phyloP scores from a whole-genome alignment of 1,140 invertebrate species.

The Glossosoma conforme region DNA sequence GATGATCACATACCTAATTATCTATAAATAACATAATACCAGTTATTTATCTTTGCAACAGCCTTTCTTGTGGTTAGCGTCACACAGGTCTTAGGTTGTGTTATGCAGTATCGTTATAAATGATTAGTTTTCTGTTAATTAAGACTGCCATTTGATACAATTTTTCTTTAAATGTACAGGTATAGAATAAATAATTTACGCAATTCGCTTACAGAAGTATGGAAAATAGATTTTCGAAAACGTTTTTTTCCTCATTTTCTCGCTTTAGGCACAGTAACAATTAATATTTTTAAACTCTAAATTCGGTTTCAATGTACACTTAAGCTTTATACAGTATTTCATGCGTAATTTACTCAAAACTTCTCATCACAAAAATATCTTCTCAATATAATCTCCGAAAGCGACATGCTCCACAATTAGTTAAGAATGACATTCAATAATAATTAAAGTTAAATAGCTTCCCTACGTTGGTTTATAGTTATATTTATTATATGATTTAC shows the following conservation, averaged over 20 bases:
- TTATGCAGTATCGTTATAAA: too few relatives aligned
- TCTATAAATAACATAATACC: too few relatives aligned
- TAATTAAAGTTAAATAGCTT: too few relatives aligned
- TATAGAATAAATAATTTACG: too few relatives aligned
- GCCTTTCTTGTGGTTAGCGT: too few relatives aligned
- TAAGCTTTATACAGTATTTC: conserved; percentile 30
- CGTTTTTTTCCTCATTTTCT: conserved; percentile 13
- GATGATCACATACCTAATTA: too few relatives aligned
- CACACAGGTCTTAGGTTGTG: too few relatives aligned
- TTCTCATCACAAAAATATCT: conserved; percentile 20
- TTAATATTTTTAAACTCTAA: conserved; percentile 27
- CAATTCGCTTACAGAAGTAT: conserved; percentile 10
- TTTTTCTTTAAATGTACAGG: too few relatives aligned
- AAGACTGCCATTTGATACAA: too few relatives aligned
- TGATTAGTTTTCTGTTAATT: too few relatives aligned
- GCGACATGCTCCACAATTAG: not conserved
- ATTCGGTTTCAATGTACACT: conserved; percentile 29
- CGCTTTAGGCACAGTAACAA: conserved; percentile 32
- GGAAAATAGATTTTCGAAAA: conserved; percentile 15
- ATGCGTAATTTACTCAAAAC: conserved; percentile 19
- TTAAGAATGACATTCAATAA: not conserved
- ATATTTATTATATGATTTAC: not conserved
- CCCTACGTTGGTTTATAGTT: not conserved
- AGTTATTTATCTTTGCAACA: too few relatives aligned
- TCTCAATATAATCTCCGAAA: conserved; percentile 5